Conservation (phyloP, 2,113 vertebrate species). For the Zosterops lateralis region DNA sequence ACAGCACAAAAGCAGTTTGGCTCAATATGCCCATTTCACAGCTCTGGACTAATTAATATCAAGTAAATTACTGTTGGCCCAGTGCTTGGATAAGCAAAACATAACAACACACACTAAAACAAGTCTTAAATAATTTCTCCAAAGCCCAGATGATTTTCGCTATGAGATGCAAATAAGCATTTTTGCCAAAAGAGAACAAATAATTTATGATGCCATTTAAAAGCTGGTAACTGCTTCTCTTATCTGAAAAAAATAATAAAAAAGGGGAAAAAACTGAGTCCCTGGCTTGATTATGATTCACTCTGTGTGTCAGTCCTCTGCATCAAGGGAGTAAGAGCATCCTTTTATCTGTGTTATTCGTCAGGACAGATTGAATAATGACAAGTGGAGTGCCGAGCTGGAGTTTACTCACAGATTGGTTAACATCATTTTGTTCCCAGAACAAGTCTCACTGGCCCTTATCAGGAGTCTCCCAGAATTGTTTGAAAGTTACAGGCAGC, state of each 20-base stretch:
- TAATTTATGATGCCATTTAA: conserved; percentile 31
- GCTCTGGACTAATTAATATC: conserved; percentile 28
- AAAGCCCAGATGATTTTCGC: neutral
- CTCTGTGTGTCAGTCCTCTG: neutral
- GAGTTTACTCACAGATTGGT: conserved; percentile 53
- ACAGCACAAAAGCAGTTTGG: neutral
- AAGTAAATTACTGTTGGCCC: conserved; percentile 28
- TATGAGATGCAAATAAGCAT: neutral
- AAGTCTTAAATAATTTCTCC: conserved; percentile 27
- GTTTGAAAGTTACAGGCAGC: conserved; percentile 41
- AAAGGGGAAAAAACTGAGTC: neutral
- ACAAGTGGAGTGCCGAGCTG: neutral
- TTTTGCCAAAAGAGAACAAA: conserved; percentile 45
- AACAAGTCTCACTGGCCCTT: conserved; percentile 39
- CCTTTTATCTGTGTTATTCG: conserved; percentile 36
- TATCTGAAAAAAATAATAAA: conserved; percentile 6
- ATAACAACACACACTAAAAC: neutral
- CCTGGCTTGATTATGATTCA: conserved; percentile 32
- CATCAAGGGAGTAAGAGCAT: neutral
- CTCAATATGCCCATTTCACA: neutral
- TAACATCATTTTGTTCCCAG: conserved; percentile 42
- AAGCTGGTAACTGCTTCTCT: conserved; percentile 18
- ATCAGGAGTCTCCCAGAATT: conserved; percentile 33
- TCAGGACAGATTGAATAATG: conserved; percentile 37
- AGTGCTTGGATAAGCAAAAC: conserved; percentile 32